phyloP scores from a whole-genome alignment of 2,797 vertebrate species.

The Lophius americanus region DNA sequence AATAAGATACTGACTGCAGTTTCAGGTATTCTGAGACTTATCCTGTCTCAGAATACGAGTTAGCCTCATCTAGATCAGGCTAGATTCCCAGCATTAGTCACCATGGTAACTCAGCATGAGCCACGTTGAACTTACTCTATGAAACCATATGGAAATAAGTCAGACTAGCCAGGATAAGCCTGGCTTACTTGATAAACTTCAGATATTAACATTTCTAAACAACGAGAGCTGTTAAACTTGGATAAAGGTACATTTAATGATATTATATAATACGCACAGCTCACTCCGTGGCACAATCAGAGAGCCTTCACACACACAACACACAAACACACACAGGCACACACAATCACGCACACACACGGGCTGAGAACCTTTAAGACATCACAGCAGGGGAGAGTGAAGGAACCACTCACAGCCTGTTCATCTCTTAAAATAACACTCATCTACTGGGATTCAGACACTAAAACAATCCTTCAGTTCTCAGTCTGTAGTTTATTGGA shows the following conservation, averaged over 20 bases:
- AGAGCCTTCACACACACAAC: conserved; percentile 2
- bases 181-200: conserved; percentile 3
- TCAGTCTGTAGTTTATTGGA: neutral
- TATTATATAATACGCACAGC: conserved; percentile 2
- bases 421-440: conserved; percentile 1
- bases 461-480: conserved; percentile 1
- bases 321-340: neutral
- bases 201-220: conserved; percentile 18
- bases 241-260: conserved; percentile 19
- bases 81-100: no score
- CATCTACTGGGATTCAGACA: neutral
- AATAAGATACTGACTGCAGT: no score
- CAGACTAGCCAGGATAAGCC: no score
- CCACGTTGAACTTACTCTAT: no score
- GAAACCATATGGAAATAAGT: no score
- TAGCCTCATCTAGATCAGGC: no score
- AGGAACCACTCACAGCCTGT: conserved; percentile 3
- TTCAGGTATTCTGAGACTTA: no score
- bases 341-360: no score
- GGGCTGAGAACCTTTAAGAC: no score
- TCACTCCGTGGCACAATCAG: neutral
- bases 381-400: neutral
- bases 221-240: conserved; percentile 32
- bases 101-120: no score
- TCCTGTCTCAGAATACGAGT: no score